Base-by-base conservation (phyloP, 2,888 invertebrate species). In the Rotaria socialis region DNA sequence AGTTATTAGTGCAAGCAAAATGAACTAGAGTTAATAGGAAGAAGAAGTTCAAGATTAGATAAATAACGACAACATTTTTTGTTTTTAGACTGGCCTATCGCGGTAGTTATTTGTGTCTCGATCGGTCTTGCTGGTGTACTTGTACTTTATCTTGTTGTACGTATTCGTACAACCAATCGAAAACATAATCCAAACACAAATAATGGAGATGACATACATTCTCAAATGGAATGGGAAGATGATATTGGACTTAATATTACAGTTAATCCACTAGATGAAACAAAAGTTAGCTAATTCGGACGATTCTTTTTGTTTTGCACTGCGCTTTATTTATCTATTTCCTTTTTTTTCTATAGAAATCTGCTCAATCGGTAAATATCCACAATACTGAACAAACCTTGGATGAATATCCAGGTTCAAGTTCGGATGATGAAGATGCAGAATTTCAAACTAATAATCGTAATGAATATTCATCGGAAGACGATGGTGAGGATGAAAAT, bases 171-270 rank as follows among this genome's bases (percentile, higher is more conserved):
- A 47, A 80, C 5, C 14, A 47, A 47, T 24, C 43, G 47, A 80
- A 47, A 80, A 80, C 8, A n/a, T 80, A 27, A 67, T 67, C 35
- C 67, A 41, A 27, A 3, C 6, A 67, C 67, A 41, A 67, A 67
- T 35, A 80, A 22, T 5, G 10, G 43, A 11, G 80, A 47, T 47
- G 80, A 80, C 47, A 47, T 47, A 24, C 80, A 80, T 80, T 80
- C 80, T 7, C 80, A 80, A 80, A 80, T 80, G 80, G 80, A 80
- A 47, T 80, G 80, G 80, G 67, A 67, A 67, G 80, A 80, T 80
- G 80, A 80, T 80, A 80, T 47, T 11, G 80, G 47, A 47, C 47
- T 80, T n/a, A 80, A 80, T 47, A 80, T 80, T 5, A 80, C 47
- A 47, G 43, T 80, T 47, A 80, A 80, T 47, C 80, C 80, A 47